These are phyloP conservation scores for Coregonus ussuriensis DNA, from an alignment of 2,797 vertebrate species.

Conservation along the genomic window DNA sequence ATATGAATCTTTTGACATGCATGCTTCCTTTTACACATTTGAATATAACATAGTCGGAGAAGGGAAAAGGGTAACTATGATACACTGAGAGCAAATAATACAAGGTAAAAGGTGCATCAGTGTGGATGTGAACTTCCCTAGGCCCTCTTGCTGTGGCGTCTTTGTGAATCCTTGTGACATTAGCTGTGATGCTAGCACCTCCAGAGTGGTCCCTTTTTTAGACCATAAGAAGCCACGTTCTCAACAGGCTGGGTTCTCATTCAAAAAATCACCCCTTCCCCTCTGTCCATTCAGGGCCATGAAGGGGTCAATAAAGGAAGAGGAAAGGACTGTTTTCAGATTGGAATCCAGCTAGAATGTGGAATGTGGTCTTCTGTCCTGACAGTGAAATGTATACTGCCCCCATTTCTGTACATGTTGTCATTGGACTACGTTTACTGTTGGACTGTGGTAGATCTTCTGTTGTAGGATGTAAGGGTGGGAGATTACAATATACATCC, in stretches of 20 bases:
- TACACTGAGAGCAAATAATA: slow-evolving; percentile 51
- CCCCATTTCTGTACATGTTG: not conserved
- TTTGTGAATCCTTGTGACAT: slow-evolving; percentile 18
- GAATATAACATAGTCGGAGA: slow-evolving; percentile 63
- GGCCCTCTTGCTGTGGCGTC: slow-evolving; percentile 26
- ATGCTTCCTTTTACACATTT: slow-evolving; percentile 41
- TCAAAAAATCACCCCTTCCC: not conserved
- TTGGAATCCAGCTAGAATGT: not conserved
- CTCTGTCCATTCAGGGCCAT: not conserved
- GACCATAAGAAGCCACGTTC: not conserved
- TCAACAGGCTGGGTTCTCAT: not conserved
- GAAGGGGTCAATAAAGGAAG: not conserved
- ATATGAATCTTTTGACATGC: slow-evolving; percentile 3
- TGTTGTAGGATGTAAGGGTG: not conserved
- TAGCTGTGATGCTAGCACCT: slow-evolving; percentile 9
- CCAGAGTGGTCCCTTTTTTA: not conserved
- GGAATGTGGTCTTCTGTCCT: not conserved
- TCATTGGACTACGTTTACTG: not conserved
- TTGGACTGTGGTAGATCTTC: not conserved
- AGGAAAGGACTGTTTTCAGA: not conserved
- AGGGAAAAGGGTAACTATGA: slow-evolving; percentile 76
- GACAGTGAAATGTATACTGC: too few species aligned
- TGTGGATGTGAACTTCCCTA: slow-evolving; percentile 17
- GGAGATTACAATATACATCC: not conserved
- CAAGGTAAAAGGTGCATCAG: slow-evolving; percentile 67